phyloP scores from a whole-genome alignment of 2,888 invertebrate genomes.

The Molanna angustata region DNA sequence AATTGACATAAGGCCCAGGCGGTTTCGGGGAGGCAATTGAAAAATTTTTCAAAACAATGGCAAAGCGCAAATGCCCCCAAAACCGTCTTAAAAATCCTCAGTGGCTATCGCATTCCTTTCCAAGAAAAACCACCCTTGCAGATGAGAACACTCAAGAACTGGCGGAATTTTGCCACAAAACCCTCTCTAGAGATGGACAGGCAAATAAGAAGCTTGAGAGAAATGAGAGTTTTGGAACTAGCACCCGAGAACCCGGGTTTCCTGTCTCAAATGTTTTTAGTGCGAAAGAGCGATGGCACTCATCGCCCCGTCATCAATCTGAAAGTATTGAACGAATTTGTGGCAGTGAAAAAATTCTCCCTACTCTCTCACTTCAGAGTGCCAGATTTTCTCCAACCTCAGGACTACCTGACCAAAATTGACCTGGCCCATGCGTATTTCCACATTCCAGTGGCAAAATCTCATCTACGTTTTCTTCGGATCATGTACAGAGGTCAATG shows the following conservation, averaged over 20 bases:
- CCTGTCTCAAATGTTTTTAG: constrained; percentile 7
- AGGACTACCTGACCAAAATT: constrained; percentile 32
- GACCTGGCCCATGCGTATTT: constrained; percentile 21
- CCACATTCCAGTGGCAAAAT: neutral
- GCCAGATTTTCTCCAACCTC: constrained; percentile 28
- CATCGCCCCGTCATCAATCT: constrained; percentile 42
- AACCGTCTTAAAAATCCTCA: too few species aligned
- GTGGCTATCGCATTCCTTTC: too few species aligned
- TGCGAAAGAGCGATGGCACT: neutral
- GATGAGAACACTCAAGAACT: too few species aligned
- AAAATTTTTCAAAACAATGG: too few species aligned
- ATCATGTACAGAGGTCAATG: neutral
- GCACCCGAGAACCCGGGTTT: constrained; percentile 1
- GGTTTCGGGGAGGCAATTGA: too few species aligned
- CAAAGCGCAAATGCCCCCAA: too few species aligned
- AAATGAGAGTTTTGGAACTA: neutral
- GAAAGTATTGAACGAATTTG: constrained; percentile 36
- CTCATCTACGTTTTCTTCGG: neutral
- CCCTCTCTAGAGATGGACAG: constrained; percentile 4
- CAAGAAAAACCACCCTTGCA: too few species aligned
- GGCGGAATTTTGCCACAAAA: neutral
- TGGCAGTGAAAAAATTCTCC: constrained; percentile 40
- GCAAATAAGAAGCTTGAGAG: neutral
- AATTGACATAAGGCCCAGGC: too few species aligned
- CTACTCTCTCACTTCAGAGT: constrained; percentile 33